phyloP scores from a whole-genome alignment of 1,140 invertebrate genomes.

The Apocrypta bakeri region DNA sequence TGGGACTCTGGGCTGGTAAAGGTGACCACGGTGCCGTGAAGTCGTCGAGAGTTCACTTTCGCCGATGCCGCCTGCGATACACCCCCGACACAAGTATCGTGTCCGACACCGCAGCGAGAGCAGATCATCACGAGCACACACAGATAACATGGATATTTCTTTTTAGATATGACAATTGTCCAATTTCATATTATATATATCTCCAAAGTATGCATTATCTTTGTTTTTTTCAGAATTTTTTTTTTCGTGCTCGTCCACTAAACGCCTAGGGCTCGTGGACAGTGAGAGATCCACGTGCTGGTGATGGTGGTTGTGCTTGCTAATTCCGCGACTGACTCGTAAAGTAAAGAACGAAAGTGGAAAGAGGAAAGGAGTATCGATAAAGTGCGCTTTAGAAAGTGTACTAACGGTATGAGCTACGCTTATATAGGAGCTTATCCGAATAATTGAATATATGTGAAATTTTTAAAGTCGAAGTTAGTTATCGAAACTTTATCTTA shows the following conservation, averaged over 20 bases:
- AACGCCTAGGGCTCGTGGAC: background rate
- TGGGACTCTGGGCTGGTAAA: constrained; percentile 82
- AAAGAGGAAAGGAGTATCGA: background rate
- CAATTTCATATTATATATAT: constrained; percentile 45
- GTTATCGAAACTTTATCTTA: background rate
- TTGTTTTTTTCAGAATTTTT: background rate
- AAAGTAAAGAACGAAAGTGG: background rate
- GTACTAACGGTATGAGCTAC: no score
- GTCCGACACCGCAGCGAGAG: constrained; percentile 56
- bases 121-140: constrained; percentile 59
- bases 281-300: background rate
- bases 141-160: constrained; percentile 59
- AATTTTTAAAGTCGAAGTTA: background rate
- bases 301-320: background rate
- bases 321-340: background rate
- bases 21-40: constrained; percentile 79
- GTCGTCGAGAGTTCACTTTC: constrained; percentile 67
- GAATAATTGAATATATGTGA: background rate
- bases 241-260: constrained; percentile 3
- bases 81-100: constrained; percentile 52
- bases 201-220: background rate
- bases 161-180: constrained; percentile 56
- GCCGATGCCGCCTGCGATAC: constrained; percentile 60
- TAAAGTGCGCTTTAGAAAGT: background rate
- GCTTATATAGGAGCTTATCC: background rate